phyloP scores from a whole-genome alignment of 1,140 invertebrate genomes.

The Drosophila paulistorum region DNA sequence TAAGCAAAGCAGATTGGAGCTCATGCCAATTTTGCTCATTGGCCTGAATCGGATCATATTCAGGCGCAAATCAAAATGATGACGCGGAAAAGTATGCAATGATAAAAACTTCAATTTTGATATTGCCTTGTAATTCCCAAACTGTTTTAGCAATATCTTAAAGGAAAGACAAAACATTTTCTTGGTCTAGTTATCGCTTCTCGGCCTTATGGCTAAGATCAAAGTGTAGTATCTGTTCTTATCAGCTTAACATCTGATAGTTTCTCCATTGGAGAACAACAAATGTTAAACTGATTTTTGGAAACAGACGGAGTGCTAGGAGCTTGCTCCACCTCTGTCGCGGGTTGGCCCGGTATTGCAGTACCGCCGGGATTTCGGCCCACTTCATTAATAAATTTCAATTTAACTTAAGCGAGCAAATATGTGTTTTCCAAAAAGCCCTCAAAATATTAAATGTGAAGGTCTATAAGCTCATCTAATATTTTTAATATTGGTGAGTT shows the following conservation, averaged over 20 bases:
- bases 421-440: too few species aligned
- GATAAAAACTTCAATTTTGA: too few species aligned
- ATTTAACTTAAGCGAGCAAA: too few species aligned
- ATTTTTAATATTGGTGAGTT: too few species aligned
- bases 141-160: not conserved
- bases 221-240: conserved; percentile 87
- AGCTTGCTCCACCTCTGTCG: conserved; percentile 84
- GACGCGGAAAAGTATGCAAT: too few species aligned
- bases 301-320: conserved; percentile 83
- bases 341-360: conserved; percentile 86
- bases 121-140: not conserved
- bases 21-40: not conserved
- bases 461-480: too few species aligned
- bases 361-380: conserved; percentile 73
- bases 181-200: conserved; percentile 71
- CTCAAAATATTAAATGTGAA: too few species aligned
- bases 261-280: conserved; percentile 85
- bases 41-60: not conserved
- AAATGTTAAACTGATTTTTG: conserved; percentile 87
- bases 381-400: conserved; percentile 24
- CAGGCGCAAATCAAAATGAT: not conserved
- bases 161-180: not conserved
- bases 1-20: not conserved
- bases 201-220: conserved; percentile 84
- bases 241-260: conserved; percentile 88